Conservation (phyloP, 2,797 vertebrate species). For the Limosa lapponica region DNA sequence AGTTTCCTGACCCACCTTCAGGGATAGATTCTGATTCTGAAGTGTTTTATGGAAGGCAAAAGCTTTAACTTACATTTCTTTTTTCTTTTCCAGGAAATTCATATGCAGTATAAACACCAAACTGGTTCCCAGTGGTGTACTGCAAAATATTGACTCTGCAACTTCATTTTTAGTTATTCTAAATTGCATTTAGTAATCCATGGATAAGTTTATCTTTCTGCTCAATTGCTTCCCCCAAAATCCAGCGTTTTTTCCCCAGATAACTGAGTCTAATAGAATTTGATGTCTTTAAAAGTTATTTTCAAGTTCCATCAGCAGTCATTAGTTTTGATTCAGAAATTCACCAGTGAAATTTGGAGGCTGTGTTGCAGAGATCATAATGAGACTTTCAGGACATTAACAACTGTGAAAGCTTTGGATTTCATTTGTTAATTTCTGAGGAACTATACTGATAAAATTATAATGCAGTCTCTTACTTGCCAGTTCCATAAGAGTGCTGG, state of each 20-base stretch:
- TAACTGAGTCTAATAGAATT: background rate
- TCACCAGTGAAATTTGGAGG: background rate
- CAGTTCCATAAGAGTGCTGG: background rate
- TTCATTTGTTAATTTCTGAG: background rate
- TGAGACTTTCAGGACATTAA: background rate
- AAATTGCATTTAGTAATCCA: background rate
- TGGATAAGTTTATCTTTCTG: background rate
- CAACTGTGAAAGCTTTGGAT: background rate
- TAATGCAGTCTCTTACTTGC: background rate
- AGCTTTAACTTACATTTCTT: background rate
- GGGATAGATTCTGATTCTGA: background rate
- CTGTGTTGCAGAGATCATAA: background rate
- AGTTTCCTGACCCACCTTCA: background rate
- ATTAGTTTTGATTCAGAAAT: background rate
- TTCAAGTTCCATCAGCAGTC: background rate
- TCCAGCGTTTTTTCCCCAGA: rapidly evolving
- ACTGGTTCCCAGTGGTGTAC: background rate
- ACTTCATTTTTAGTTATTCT: background rate
- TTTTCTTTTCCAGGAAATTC: background rate
- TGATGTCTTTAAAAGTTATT: background rate
- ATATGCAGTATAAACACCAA: background rate
- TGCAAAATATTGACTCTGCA: background rate
- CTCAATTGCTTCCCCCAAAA: background rate
- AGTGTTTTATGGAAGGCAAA: background rate
- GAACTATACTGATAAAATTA: background rate